Base-by-base conservation (phyloP, 2,797 vertebrate genomes). In the Coranthus polyacanthus region DNA sequence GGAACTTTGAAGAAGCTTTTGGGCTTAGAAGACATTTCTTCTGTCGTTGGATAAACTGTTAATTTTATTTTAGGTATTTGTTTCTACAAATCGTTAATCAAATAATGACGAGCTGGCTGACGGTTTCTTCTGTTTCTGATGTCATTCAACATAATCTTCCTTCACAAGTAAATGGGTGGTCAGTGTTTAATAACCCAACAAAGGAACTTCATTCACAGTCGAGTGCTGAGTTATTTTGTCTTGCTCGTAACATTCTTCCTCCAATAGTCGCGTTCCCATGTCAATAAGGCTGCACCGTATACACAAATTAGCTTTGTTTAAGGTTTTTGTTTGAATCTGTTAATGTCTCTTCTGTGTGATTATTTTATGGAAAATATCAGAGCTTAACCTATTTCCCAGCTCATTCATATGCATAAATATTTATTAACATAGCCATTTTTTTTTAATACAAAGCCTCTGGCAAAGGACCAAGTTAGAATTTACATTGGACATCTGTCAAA, bases 381-480 rank as follows among this genome's bases (percentile, higher is more conserved):
- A 44, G 58, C 18, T 69, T 20, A 58, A 78, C 74, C 79, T 2
- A 36, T 57, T 72, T 61, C 56, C 56, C 22, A 42, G 46, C 22
- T 51, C 24, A 21, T 63, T 65, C 34, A 57, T 47, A 17, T 38
- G 6, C 53, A 56, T 80, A 61, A 50, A 79, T 78, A 84, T 79
- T 72, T 70, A 83, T 72, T 56, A 71, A 61, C 29, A 65, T 49
- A 51, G 37, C 49, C 45, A 46, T 62, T 64, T 73, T 80, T 76
- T 60, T 71, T n/a, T n/a, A n/a, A 81, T 74, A 34, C 36, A 51
- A 59, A 29, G 79, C 79, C 69, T 75, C 51, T 41, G 71, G 75
- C 72, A 61, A 61, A 41, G 22, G 57, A 79, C 75, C 61, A 60
- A 64, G 59, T 69, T 58, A 26, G 71, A 67, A 72, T 26, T 77